phyloP scores from a whole-genome alignment of 2,888 invertebrate genomes.

The Lithosia quadra region DNA sequence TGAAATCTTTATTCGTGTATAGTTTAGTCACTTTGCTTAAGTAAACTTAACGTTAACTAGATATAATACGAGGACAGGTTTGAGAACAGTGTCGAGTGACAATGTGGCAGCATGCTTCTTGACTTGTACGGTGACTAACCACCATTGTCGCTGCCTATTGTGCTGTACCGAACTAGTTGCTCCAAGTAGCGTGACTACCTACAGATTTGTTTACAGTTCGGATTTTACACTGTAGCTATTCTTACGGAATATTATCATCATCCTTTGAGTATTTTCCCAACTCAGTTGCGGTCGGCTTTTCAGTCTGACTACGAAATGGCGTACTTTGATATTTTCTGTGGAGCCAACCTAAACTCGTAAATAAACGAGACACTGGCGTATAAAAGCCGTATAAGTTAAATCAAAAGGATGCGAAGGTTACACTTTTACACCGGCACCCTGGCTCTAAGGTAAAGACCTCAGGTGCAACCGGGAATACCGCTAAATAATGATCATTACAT shows the following conservation, averaged over 20 bases:
- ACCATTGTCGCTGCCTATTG: conserved; percentile 60
- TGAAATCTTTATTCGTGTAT: not conserved
- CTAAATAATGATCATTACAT: too few relatives aligned
- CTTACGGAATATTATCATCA: not conserved
- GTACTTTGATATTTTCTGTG: too few relatives aligned
- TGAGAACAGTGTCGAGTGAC: conserved; percentile 57
- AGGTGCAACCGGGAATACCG: not conserved
- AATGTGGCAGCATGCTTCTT: conserved; percentile 68
- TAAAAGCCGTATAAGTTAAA: too few relatives aligned
- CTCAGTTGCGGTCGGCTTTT: too few relatives aligned
- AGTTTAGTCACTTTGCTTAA: not conserved
- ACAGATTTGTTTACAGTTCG: conserved; percentile 39
- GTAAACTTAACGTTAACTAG: conserved; percentile 6
- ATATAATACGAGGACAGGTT: conserved; percentile 45
- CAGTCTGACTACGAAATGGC: too few relatives aligned
- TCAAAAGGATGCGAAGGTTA: too few relatives aligned
- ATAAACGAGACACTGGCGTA: too few relatives aligned
- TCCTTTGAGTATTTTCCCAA: too few relatives aligned
- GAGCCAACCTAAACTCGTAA: too few relatives aligned
- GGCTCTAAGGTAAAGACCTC: too few relatives aligned
- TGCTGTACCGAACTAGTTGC: conserved; percentile 62
- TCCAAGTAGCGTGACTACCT: conserved; percentile 56
- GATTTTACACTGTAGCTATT: conserved; percentile 7
- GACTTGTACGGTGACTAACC: conserved; percentile 58
- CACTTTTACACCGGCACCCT: too few relatives aligned